Conservation (phyloP, 2,113 vertebrate species). For the Zosterops pallidus region DNA sequence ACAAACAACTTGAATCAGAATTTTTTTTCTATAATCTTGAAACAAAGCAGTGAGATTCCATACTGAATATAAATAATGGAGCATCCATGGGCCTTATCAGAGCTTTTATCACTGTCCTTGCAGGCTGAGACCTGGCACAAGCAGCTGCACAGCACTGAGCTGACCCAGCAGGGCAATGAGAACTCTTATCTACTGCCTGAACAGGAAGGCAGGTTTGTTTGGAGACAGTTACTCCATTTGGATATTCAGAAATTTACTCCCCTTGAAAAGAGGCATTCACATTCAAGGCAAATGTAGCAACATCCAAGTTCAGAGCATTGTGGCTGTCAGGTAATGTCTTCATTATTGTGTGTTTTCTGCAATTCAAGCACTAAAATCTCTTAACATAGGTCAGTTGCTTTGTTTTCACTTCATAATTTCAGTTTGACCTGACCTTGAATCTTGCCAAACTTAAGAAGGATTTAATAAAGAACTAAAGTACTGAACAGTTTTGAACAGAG, state of each 20-base stretch:
- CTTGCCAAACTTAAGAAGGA: not conserved
- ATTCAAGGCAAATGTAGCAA: not conserved
- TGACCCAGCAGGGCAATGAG: not conserved
- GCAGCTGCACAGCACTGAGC: not conserved
- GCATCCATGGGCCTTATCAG: not conserved
- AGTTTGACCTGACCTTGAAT: not conserved
- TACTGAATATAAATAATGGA: not conserved
- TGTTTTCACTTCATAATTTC: not conserved
- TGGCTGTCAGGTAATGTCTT: not conserved
- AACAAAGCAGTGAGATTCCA: not conserved
- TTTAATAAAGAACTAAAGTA: not conserved
- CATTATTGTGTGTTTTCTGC: not conserved
- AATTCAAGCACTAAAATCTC: not conserved
- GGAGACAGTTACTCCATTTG: not conserved
- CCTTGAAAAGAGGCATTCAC: not conserved
- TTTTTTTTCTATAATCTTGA: not conserved
- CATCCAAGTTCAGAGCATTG: not conserved
- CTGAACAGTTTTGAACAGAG: not conserved
- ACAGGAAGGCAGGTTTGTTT: not conserved
- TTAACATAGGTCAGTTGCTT: not conserved
- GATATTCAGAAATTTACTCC: not conserved
- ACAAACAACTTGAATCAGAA: not conserved
- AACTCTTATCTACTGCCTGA: not conserved
- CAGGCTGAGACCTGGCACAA: not conserved
- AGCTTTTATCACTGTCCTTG: not conserved